Conservation (phyloP, 2,888 invertebrate species). For the Argyresthia goedartella region DNA sequence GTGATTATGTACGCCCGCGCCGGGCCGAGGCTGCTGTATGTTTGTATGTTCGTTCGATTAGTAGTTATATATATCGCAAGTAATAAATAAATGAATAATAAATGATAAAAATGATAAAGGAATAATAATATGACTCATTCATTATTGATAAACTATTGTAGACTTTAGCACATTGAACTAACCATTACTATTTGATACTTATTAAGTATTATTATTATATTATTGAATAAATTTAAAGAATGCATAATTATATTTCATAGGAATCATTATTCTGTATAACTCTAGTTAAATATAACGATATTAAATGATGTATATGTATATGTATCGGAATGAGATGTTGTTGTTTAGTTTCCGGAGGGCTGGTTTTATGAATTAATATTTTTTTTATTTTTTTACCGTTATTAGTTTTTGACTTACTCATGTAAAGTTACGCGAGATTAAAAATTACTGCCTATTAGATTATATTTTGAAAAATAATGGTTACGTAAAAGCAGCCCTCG, state of each 20-base stretch:
- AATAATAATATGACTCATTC: constrained; percentile 67
- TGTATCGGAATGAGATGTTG: constrained; percentile 19
- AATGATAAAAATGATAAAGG: constrained; percentile 55
- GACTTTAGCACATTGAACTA: constrained; percentile 67
- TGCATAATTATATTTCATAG: constrained; percentile 73
- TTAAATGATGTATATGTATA: constrained; percentile 56
- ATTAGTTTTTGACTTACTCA: constrained; percentile 66
- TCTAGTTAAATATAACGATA: constrained; percentile 71
- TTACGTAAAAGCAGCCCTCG: constrained; percentile 62
- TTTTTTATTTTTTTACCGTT: constrained; percentile 71
- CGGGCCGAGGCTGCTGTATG: constrained; percentile 61
- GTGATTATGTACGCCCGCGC: constrained; percentile 58
- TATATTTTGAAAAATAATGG: constrained; percentile 67
- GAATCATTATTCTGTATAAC: constrained; percentile 73
- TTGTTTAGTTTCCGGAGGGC: constrained; percentile 54
- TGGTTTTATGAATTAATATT: constrained; percentile 65
- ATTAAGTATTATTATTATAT: constrained; percentile 70
- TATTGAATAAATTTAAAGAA: constrained; percentile 71
- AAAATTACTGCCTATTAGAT: constrained; percentile 66
- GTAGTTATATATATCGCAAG: constrained; percentile 50
- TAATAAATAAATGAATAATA: constrained; percentile 58
- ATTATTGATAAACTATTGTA: constrained; percentile 61
- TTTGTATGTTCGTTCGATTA: constrained; percentile 32
- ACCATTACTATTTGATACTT: constrained; percentile 71
- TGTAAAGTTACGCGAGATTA: constrained; percentile 56